Base-by-base conservation (phyloP, 2,797 vertebrate species). In the Molossus alvarezi region DNA sequence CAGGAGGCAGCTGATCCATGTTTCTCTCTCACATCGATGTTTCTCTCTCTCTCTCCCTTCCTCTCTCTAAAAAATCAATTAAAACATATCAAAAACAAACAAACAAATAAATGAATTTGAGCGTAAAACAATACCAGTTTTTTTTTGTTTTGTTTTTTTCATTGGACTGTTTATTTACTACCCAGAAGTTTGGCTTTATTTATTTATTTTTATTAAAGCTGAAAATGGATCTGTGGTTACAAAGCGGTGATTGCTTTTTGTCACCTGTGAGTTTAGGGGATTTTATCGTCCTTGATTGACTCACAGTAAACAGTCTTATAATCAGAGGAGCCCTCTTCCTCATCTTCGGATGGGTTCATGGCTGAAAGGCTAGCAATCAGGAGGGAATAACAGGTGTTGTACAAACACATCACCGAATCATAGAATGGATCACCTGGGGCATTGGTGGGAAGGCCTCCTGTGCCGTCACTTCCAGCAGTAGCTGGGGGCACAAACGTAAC, bases 401-500 rank as follows among this genome's bases (percentile, higher is more conserved):
- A 95, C 27, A 95, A 1, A 33, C 64, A 53, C 33, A 80, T 37
- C 13, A 93, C 1, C 0, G 13, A 29, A 0, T 1, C 4, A 0
- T 37, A 51, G 14, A 75, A 25, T 75, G 25, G 45, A 13, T 48
- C 33, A 6, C 9, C 11, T 2, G 10, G 7, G 6, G 21, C 62
- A 14, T 64, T 29, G 25, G 62, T 64, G 41, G 41, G 41, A 45
- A 45, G 41, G 41, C 41, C 41, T 45, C 41, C 41, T 21, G 25
- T 0, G 0, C 45, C n/a, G 0, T 73, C 23, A 23, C 27, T 79
- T 7, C 21, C 1, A 3, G 53, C 23, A 6, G 57, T 11, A n/a
- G 29, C 14, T 2, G 0, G 64, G 41, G 86, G 55, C 1, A 0
- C 21, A 29, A 29, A 6, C 0, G 0, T 14, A 9, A 1, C 15